Percentiles rank a stretch among this genome's conserved stretches.
Conservation (phyloP, 2,113 vertebrate genomes). For the Odontesthes bonariensis region DNA sequence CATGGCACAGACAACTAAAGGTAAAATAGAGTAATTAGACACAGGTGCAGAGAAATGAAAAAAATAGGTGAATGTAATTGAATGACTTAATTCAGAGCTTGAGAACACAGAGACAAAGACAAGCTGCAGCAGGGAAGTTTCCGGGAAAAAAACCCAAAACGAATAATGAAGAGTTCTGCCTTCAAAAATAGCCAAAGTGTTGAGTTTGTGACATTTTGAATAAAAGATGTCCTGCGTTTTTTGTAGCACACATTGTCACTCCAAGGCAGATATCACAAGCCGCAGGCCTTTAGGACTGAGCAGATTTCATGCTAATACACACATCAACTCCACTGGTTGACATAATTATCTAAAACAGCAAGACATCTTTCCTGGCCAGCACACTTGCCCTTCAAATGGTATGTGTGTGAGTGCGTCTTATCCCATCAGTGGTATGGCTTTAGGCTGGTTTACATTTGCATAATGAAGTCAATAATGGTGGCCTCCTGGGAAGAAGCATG, state of each 20-base stretch:
- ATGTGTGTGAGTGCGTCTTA: slow-evolving; percentile 26
- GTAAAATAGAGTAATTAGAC: neutral
- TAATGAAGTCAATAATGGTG: slow-evolving; percentile 79
- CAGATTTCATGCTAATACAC: slow-evolving; percentile 60
- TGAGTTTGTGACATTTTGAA: neutral
- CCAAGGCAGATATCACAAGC: slow-evolving; percentile 25
- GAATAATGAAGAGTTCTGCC: no score
- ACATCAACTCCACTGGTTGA: slow-evolving; percentile 63
- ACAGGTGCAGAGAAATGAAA: no score
- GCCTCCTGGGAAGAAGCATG: slow-evolving; percentile 72
- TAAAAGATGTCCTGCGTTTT: neutral
- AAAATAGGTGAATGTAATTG: no score
- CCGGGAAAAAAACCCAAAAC: no score
- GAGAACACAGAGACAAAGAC: neutral
- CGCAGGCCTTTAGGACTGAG: slow-evolving; percentile 26
- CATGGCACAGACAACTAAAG: neutral
- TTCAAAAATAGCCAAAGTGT: no score
- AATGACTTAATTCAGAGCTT: neutral
- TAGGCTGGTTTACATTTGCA: slow-evolving; percentile 76
- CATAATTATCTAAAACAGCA: slow-evolving; percentile 74
- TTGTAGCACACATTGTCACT: slow-evolving; percentile 26
- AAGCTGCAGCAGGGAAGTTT: neutral
- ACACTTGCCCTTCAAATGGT: slow-evolving; percentile 30
- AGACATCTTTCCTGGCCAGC: slow-evolving; percentile 50
- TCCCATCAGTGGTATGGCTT: slow-evolving; percentile 72